Base-by-base conservation (phyloP, 2,113 vertebrate species). In the Pseudorectes ferrugineus region DNA sequence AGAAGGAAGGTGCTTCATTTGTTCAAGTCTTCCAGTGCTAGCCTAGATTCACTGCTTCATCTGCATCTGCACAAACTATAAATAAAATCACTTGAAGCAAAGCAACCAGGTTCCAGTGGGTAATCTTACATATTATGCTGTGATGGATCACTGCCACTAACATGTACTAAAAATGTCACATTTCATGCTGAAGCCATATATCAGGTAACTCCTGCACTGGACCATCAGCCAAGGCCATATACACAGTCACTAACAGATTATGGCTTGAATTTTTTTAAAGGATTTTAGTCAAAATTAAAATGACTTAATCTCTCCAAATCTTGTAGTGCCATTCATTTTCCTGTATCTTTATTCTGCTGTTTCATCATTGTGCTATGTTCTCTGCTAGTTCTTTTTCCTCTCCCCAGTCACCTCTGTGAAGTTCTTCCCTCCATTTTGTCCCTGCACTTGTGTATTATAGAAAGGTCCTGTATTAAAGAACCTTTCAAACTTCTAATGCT, bases 51-150 rank as follows among this genome's bases (percentile, higher is more conserved):
- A 72, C 67, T 43, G 26, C 42, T 35, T 80, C 59, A 14, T 91
- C 78, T 67, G 35, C 55, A 65, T 61, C 63, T 54, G 75, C 55
- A 82, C 38, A 81, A 85, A 48, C 29, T 54, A 46, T 85, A 95
- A 95, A 93, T 91, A 95, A 96, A 96, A 92, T 63, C 84, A 93
- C 68, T 77, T 87, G 77, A 86, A 95, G 87, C 75, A 92, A 94
- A 88, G 91, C 79, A 40, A 11, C 51, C 14, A 24, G 13, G 22
- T 89, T 93, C 81, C 70, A 38, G 75, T 77, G 46, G 28, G 52
- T 88, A 79, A 79, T 79, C 93, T 92, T 88, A 92, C 75, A 38
- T 83, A 55, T 58, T 88, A 76, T 14, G 9, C 46, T 5, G 6
- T 93, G 92, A 94, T 91, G 77, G 81, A 94, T 94, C 65, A 52